Conservation (phyloP, 2,888 invertebrate genomes). For the Lasioglossum marginatum region DNA sequence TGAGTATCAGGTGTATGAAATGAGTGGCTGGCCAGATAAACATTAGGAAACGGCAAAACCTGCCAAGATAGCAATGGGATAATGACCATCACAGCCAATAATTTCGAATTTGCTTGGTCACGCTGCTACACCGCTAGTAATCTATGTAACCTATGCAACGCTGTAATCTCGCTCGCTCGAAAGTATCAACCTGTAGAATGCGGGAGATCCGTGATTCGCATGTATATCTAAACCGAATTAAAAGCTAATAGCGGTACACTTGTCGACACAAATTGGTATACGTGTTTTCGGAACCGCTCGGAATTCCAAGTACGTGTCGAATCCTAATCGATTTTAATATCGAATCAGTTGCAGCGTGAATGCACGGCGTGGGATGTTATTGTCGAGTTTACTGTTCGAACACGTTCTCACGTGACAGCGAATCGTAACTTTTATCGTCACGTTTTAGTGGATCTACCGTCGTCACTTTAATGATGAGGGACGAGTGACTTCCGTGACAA, state of each 20-base stretch:
- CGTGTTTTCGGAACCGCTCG: slow-evolving; percentile 7
- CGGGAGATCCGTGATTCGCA: background rate
- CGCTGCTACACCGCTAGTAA: background rate
- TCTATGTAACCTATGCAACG: slow-evolving; percentile 13
- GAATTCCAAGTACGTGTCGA: background rate
- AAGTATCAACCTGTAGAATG: slow-evolving; percentile 23
- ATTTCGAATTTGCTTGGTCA: slow-evolving; percentile 38
- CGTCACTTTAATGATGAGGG: background rate
- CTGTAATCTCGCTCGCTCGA: slow-evolving; percentile 10
- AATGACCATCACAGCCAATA: slow-evolving; percentile 37
- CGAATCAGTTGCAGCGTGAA: background rate
- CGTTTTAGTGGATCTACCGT: background rate
- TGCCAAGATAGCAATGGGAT: slow-evolving; percentile 10
- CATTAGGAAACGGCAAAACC: slow-evolving; percentile 9
- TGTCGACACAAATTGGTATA: slow-evolving; percentile 10
- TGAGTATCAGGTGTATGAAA: background rate
- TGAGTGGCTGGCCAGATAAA: background rate
- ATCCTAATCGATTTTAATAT: slow-evolving; percentile 10
- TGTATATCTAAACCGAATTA: slow-evolving; percentile 12
- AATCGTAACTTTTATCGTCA: background rate
- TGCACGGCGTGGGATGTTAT: background rate
- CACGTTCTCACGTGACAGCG: background rate
- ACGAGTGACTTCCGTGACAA: background rate
- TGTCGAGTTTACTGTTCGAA: background rate
- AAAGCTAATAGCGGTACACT: slow-evolving; percentile 12